Conservation (phyloP, 2,888 invertebrate species). For the Halocaridina rubra region DNA sequence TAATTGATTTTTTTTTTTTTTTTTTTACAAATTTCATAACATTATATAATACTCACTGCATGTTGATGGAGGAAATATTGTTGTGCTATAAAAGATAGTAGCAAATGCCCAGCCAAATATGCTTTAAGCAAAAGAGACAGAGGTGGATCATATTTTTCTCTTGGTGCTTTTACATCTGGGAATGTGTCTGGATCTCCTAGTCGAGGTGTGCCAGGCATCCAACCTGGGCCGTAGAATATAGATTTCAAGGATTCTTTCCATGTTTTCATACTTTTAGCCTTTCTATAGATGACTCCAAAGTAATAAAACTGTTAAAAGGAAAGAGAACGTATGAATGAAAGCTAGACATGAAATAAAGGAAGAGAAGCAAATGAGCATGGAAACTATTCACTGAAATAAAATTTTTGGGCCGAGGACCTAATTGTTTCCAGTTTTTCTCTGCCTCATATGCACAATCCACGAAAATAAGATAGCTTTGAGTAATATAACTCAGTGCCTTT, state of each 20-base stretch:
- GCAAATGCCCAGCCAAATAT: slow-evolving; percentile 77
- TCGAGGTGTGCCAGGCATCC: slow-evolving; percentile 55
- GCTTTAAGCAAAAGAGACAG: slow-evolving; percentile 77
- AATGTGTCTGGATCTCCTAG: slow-evolving; percentile 42
- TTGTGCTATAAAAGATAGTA: slow-evolving; percentile 71
- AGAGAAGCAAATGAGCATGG: too few species aligned
- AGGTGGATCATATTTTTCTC: slow-evolving; percentile 76
- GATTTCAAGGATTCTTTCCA: slow-evolving; percentile 52
- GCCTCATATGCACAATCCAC: too few species aligned
- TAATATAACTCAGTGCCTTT: too few species aligned
- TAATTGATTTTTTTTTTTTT: too few species aligned
- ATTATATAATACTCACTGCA: slow-evolving; percentile 16
- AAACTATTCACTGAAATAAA: too few species aligned
- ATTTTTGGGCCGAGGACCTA: too few species aligned
- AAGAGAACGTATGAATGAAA: background rate
- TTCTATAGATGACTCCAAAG: slow-evolving; percentile 27
- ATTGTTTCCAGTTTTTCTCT: too few species aligned
- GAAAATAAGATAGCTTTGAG: too few species aligned
- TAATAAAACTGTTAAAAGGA: slow-evolving; percentile 39
- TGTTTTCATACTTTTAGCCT: slow-evolving; percentile 29
- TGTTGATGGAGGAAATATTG: background rate
- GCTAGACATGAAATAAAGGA: too few species aligned
- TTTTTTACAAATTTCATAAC: too few species aligned
- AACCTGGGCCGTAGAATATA: slow-evolving; percentile 62
- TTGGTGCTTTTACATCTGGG: slow-evolving; percentile 31